Evolutionary conservation across 2,797 vertebrate genomes (phyloP).

Genomic region (Mormyrops attenuatus): DNA sequence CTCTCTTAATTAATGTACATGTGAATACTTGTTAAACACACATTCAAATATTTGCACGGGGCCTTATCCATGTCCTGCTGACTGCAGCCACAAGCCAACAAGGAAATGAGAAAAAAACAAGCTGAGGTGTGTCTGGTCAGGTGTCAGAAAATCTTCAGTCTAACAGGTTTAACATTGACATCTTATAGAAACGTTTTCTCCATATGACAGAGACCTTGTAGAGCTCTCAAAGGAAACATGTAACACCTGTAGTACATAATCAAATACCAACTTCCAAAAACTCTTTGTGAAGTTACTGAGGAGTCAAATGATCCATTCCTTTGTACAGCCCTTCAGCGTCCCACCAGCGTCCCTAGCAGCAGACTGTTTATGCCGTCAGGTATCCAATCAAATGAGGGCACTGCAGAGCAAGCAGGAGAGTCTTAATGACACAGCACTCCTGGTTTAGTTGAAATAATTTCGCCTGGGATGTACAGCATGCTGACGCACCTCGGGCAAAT

Average conservation of each 20-base stretch:
- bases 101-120: not conserved
- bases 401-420: not conserved
- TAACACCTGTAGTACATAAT: not conserved
- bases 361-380: not conserved
- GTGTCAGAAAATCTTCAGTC: not conserved
- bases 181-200: not conserved
- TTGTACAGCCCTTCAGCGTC: not conserved
- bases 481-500: not conserved
- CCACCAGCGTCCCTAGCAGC: not conserved
- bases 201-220: not conserved
- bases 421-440: not conserved
- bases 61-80: not conserved
- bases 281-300: not conserved
- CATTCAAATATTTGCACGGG: not conserved
- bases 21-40: not conserved
- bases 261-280: not conserved
- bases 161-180: not conserved
- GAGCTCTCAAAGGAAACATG: not conserved
- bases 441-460: not conserved
- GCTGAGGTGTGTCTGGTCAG: not conserved
- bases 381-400: not conserved
- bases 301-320: not conserved
- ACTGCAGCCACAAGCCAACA: not conserved
- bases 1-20: not conserved
- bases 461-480: not conserved